A percentile compares a stretch with the other conserved stretches of the same genome.
Conservation (phyloP, 1,140 invertebrate species). For the Oscheius sp. region DNA sequence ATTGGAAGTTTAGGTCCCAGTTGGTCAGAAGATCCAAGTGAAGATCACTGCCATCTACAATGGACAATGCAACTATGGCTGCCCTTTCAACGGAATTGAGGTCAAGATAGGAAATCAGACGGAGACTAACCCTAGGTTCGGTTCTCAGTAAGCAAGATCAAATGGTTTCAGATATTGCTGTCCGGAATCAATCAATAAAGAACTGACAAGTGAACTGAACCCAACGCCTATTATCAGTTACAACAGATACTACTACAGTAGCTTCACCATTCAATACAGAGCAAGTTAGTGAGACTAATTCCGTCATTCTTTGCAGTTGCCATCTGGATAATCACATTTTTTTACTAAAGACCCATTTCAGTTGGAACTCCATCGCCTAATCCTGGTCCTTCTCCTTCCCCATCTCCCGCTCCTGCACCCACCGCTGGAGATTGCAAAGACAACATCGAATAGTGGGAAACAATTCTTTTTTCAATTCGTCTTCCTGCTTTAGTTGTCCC, state of each 20-base stretch:
- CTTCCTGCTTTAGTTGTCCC: background rate
- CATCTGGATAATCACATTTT: background rate
- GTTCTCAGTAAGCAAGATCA: background rate
- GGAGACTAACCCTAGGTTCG: background rate
- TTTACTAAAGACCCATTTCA: too few species aligned
- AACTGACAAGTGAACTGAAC: background rate
- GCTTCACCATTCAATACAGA: constrained; percentile 4
- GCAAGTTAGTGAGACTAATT: too few species aligned
- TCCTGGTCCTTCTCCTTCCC: too few species aligned
- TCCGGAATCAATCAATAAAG: background rate
- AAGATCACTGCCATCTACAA: background rate
- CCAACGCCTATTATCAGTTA: constrained; percentile 4
- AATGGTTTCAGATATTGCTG: constrained; percentile 16
- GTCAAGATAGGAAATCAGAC: background rate
- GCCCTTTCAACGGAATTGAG: constrained; percentile 11
- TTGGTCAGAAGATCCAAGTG: background rate
- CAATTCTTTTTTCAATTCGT: background rate
- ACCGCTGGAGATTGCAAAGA: background rate
- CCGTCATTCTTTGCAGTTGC: background rate
- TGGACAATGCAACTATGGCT: background rate
- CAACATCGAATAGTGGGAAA: background rate
- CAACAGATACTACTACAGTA: background rate
- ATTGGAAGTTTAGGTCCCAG: background rate
- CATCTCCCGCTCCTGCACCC: too few species aligned
- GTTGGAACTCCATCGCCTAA: too few species aligned